phyloP scores from a whole-genome alignment of 2,113 vertebrate genomes.

The Castor canadensis region DNA sequence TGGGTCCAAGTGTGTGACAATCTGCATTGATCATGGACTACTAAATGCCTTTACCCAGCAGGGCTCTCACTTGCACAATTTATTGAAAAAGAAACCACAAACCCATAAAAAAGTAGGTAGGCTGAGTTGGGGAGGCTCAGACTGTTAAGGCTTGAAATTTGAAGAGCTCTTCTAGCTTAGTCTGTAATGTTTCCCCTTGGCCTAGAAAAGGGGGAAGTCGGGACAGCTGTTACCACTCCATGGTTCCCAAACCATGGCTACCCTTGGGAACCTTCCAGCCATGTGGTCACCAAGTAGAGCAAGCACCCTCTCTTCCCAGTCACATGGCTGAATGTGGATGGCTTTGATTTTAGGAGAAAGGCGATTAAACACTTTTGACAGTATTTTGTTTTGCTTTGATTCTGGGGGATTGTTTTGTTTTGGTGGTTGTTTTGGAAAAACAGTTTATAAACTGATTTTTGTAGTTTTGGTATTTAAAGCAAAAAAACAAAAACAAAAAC shows the following conservation, averaged over 20 bases:
- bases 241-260: conserved; percentile 50
- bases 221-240: conserved; percentile 25
- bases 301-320: conserved; percentile 61
- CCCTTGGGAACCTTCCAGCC: conserved; percentile 49
- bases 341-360: conserved; percentile 74
- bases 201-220: not conserved
- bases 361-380: conserved; percentile 64
- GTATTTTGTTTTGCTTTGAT: conserved; percentile 73
- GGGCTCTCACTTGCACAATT: conserved; percentile 86
- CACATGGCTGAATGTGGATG: conserved; percentile 47
- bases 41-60: conserved; percentile 83
- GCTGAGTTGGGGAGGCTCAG: conserved; percentile 20
- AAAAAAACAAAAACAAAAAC: conserved; percentile 58
- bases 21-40: conserved; percentile 76
- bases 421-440: conserved; percentile 71
- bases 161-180: conserved; percentile 62
- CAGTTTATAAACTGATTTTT: conserved; percentile 87
- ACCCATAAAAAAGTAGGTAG: not conserved
- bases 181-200: conserved; percentile 60
- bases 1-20: conserved; percentile 76
- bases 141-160: conserved; percentile 47
- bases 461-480: conserved; percentile 88
- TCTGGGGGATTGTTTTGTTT: conserved; percentile 67
- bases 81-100: conserved; percentile 63
- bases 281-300: conserved; percentile 35